These are phyloP conservation scores for Paracanthobrama guichenoti DNA, from an alignment of 2,113 vertebrate species.

Conservation along the genomic window DNA sequence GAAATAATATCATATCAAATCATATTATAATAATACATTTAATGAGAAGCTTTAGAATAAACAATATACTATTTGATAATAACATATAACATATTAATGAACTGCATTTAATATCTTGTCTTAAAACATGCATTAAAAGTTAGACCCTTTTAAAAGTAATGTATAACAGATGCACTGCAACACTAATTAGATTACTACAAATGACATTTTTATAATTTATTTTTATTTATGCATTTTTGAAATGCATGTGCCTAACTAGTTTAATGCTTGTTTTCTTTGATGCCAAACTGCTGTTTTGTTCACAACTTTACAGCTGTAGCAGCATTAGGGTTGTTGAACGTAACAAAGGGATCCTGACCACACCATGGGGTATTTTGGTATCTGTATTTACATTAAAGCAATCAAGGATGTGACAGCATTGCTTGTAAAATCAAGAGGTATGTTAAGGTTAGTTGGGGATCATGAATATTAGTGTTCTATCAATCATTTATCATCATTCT, in stretches of 20 bases:
- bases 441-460: background rate
- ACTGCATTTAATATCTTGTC: background rate
- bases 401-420: background rate
- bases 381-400: background rate
- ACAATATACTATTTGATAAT: too few relatives aligned
- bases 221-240: background rate
- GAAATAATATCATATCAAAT: background rate
- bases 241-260: background rate
- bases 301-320: background rate
- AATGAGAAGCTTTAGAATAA: background rate
- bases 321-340: background rate
- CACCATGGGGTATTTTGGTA: background rate
- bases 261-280: background rate
- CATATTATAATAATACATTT: background rate
- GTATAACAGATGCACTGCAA: background rate
- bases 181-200: background rate
- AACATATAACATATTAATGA: too few relatives aligned
- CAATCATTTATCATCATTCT: conserved; percentile 7
- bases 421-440: background rate
- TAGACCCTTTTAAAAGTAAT: background rate
- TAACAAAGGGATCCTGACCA: background rate
- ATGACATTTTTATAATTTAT: background rate
- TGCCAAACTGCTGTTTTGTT: background rate
- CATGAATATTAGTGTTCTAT: background rate
- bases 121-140: background rate